Evolutionary conservation across 2,113 vertebrate genomes (phyloP).

Genomic region (Brienomyrus longianalis): DNA sequence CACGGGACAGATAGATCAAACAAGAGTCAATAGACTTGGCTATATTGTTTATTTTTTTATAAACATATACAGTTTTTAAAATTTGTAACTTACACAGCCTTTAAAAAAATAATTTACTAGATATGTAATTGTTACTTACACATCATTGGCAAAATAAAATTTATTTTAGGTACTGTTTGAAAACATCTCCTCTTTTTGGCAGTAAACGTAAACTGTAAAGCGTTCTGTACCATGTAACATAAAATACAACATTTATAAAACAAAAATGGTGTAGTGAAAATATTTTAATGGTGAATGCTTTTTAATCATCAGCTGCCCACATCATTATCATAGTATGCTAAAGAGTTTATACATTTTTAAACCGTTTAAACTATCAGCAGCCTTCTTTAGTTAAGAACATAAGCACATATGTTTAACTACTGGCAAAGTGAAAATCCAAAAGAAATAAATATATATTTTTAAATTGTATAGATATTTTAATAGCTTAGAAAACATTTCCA

Average conservation of each 20-base stretch:
- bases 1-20: neutral
- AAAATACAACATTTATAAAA: neutral
- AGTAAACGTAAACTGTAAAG: neutral
- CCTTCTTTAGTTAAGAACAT: neutral
- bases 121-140: neutral
- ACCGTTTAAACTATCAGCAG: neutral
- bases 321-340: neutral
- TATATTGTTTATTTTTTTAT: neutral
- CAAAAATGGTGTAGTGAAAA: neutral
- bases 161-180: neutral
- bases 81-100: neutral
- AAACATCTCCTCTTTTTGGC: neutral
- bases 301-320: neutral
- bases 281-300: neutral
- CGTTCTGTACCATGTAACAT: neutral
- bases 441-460: neutral
- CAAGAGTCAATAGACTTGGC: neutral
- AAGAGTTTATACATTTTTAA: neutral
- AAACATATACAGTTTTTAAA: neutral
- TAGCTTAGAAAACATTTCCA: neutral
- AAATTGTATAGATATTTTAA: no score
- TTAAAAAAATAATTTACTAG: neutral
- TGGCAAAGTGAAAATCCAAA: neutral
- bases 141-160: neutral
- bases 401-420: neutral